A percentile compares a stretch with the other conserved stretches of the same genome.
These are phyloP conservation scores for Tragopan temminckii DNA, from an alignment of 2,797 vertebrate species.

Conservation along the genomic window DNA sequence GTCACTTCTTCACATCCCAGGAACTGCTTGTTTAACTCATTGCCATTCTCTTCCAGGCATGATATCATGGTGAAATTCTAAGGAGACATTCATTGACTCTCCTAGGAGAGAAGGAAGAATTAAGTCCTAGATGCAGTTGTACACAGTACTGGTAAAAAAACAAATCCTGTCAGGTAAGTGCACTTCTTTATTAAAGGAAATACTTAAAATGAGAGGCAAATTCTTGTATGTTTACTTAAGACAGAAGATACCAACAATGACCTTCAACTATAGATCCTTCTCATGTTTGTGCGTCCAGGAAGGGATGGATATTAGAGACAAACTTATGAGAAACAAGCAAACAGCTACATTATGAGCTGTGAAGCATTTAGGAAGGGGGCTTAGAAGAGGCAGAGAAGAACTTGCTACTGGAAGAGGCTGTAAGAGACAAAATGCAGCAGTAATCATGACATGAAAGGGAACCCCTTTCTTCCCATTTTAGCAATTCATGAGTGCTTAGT, in stretches of 20 bases:
- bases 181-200: background rate
- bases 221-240: background rate
- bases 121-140: background rate
- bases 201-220: background rate
- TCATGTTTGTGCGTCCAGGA: background rate
- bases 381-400: background rate
- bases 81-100: background rate
- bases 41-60: background rate
- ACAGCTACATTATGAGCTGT: background rate
- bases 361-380: background rate
- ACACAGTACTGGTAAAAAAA: background rate
- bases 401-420: background rate
- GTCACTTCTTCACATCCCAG: background rate
- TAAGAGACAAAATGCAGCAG: background rate
- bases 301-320: background rate
- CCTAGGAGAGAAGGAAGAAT: background rate
- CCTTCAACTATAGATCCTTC: background rate
- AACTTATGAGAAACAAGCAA: background rate
- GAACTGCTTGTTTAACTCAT: background rate
- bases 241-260: background rate
- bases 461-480: constrained; percentile 6
- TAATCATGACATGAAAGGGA: background rate
- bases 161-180: background rate
- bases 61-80: background rate
- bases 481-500: constrained; percentile 29